Base-by-base conservation (phyloP, 2,888 invertebrate genomes). In the Neocrepidodera transversa region DNA sequence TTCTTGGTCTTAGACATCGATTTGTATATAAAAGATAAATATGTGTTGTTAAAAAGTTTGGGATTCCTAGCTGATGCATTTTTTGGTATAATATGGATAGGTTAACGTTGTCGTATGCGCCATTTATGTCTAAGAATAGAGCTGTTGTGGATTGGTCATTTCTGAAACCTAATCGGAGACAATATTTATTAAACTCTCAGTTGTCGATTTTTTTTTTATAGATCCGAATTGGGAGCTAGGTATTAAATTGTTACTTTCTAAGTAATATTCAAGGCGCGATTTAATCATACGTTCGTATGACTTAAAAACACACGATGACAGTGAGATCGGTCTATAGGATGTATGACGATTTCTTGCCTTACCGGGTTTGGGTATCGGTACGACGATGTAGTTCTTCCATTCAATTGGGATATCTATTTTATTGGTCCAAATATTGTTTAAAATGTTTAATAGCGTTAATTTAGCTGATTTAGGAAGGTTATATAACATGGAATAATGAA, bases 61-160 rank as follows among this genome's bases (percentile, higher is more conserved):
- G 55, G 16, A 48, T 38, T 17, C 47, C 38, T n/a, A 55, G 28
- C 26, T 26, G 10, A 3, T 3, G 8, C 20, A 54, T 14, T 54
- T 54, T 45, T 11, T 11, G 18, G 5, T 8, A 18, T 2, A 54
- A 16, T 20, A 56, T 48, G 2, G 38, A 0, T 28, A 56, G 17
- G 8, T 28, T 40, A 6, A 56, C 48, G 26, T 47, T 49, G 13
- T 56, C 42, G 20, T 32, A 56, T n/a, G 56, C 49, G 7, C 38
- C 30, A 11, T 38, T 17, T 11, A 56, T 49, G 11, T 56, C 48
- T 10, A 56, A n/a, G 28, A 49, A 55, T n/a, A 48, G 13, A 20
- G 35, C 35, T 2, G 49, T 2, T 1, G 18, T 32, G 5, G 32
- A 32, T 2, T 45, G 11, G 4, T 43, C 35, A 13, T 36, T 45